Evolutionary conservation across 2,888 invertebrate genomes (phyloP).

Genomic region (Boloria selene): DNA sequence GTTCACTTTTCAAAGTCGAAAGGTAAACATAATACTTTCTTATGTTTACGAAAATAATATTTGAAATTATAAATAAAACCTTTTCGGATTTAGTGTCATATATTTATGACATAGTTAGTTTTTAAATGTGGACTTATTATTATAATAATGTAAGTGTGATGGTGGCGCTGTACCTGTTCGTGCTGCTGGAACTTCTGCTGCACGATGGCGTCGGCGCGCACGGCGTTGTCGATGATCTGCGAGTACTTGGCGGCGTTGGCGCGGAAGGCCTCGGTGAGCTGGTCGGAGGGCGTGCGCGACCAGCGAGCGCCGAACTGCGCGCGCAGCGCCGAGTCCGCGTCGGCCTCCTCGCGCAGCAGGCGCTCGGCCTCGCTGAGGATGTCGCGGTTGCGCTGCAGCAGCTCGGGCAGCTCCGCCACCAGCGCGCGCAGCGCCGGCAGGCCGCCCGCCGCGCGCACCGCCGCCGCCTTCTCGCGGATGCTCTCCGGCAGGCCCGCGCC

Average conservation of each 20-base stretch:
- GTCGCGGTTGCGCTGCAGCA: slow-evolving; percentile 92
- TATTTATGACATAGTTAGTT: too few relatives aligned
- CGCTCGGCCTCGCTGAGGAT: slow-evolving; percentile 96
- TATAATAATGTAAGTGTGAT: too few relatives aligned
- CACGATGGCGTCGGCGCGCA: slow-evolving; percentile 91
- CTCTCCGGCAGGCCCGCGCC: slow-evolving; percentile 92
- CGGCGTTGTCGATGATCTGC: slow-evolving; percentile 95
- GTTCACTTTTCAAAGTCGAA: too few relatives aligned
- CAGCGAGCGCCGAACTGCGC: slow-evolving; percentile 96
- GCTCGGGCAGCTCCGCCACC: slow-evolving; percentile 93
- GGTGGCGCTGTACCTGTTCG: slow-evolving; percentile 63
- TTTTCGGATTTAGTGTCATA: too few relatives aligned
- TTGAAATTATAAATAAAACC: too few relatives aligned
- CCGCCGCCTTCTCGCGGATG: slow-evolving; percentile 91
- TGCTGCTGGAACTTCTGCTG: slow-evolving; percentile 92
- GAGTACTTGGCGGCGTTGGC: slow-evolving; percentile 96
- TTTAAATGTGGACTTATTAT: too few relatives aligned
- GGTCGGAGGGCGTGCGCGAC: slow-evolving; percentile 93
- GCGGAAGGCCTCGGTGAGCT: slow-evolving; percentile 94
- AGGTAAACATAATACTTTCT: too few relatives aligned
- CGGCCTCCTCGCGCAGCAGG: slow-evolving; percentile 94
- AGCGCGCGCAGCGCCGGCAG: slow-evolving; percentile 86
- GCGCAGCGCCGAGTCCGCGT: slow-evolving; percentile 93
- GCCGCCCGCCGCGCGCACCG: slow-evolving; percentile 90
- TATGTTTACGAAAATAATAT: too few relatives aligned